Conservation (phyloP, 1,140 invertebrate genomes). For the Archegozetes longisetosus region DNA sequence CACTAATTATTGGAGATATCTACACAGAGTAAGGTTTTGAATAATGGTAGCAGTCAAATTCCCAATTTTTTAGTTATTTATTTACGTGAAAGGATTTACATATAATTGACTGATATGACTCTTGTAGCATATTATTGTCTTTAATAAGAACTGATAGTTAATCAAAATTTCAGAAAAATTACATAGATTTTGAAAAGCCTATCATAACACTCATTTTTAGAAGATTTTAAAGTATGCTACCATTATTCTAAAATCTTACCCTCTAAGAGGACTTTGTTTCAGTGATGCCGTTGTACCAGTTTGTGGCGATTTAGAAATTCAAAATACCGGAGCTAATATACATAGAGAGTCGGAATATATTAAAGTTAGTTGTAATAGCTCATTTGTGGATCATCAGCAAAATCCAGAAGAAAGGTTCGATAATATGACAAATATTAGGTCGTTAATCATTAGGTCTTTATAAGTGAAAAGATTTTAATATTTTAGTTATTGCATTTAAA, state of each 20-base stretch:
- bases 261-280: not conserved
- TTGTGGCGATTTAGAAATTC: constrained; percentile 1
- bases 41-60: too few species aligned
- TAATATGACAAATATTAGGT: not conserved
- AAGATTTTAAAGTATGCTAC: too few species aligned
- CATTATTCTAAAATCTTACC: too few species aligned
- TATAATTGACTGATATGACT: too few species aligned
- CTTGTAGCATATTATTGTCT: too few species aligned
- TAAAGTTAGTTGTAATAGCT: not conserved
- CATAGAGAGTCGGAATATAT: not conserved
- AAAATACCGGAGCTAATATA: constrained; percentile 1
- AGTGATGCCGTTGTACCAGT: not conserved
- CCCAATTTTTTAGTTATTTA: too few species aligned
- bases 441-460: not conserved
- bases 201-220: too few species aligned
- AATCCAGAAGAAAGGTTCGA: not conserved
- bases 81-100: too few species aligned
- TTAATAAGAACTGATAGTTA: too few species aligned
- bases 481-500: not conserved
- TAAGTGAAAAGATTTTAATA: not conserved
- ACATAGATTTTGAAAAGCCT: too few species aligned
- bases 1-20: constrained; percentile 4
- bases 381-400: not conserved
- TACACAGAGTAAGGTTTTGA: too few species aligned
- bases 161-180: too few species aligned